Conservation (phyloP, 2,888 invertebrate species). For the Agrochola macilenta region DNA sequence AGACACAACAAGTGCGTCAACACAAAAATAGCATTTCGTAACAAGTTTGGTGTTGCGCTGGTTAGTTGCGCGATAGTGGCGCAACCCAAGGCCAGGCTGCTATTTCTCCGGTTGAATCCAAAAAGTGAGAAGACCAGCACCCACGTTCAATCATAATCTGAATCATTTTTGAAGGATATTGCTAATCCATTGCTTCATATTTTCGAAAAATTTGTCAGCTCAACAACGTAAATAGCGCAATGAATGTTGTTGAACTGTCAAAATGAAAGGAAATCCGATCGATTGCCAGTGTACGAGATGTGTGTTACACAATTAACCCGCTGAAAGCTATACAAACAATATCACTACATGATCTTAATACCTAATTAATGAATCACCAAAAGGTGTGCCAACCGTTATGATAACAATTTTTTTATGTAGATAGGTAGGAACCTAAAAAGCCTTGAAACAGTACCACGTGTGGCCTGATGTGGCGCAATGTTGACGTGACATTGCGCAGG, state of each 20-base stretch:
- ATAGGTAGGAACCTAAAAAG: not conserved
- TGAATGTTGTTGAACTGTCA: no score
- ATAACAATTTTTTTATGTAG: not conserved
- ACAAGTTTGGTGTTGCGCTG: constrained; percentile 47
- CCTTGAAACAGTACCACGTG: constrained; percentile 15
- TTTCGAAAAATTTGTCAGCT: not conserved
- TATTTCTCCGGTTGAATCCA: no score
- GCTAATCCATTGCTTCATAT: not conserved
- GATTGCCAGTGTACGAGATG: not conserved
- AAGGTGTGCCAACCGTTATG: not conserved
- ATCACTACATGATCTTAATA: no score
- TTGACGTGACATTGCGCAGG: constrained; percentile 69
- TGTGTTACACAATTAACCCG: not conserved
- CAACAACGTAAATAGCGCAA: not conserved
- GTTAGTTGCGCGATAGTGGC: constrained; percentile 46
- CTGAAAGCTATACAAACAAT: no score
- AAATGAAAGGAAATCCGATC: not conserved
- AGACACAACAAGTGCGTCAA: constrained; percentile 18
- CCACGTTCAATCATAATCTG: no score
- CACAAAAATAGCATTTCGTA: not conserved
- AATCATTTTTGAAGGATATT: no score
- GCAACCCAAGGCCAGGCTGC: not conserved
- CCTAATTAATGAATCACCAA: not conserved
- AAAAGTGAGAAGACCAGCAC: no score
- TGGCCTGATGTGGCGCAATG: constrained; percentile 27